Evolutionary conservation across 2,797 vertebrate genomes (phyloP).

Genomic region (Limosa lapponica): DNA sequence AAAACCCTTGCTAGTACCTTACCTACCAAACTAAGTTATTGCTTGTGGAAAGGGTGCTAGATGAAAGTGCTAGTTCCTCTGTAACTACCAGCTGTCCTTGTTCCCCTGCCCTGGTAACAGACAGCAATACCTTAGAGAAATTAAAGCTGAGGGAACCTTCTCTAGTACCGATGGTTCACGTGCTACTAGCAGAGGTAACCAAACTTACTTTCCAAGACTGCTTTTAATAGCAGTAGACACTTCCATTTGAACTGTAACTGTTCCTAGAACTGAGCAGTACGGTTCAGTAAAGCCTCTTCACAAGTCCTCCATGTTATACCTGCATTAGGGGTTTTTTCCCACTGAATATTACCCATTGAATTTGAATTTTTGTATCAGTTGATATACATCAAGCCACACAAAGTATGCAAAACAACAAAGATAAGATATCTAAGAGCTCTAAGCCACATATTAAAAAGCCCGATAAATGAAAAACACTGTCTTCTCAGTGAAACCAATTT

Average conservation of each 20-base stretch:
- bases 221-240: not conserved
- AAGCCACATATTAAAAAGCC: not conserved
- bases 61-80: not conserved
- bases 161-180: not conserved
- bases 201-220: not conserved
- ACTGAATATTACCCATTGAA: not conserved
- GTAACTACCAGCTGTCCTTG: not conserved
- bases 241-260: not conserved
- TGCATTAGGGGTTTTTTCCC: accelerated
- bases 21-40: not conserved
- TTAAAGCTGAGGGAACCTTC: not conserved
- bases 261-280: not conserved
- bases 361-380: not conserved
- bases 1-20: not conserved
- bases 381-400: accelerated
- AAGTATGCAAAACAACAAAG: not conserved
- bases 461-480: accelerated
- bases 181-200: not conserved
- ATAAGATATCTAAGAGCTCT: not conserved
- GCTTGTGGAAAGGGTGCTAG: not conserved
- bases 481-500: not conserved
- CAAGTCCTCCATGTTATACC: accelerated
- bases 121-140: not conserved
- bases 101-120: not conserved
- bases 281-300: not conserved